A percentile compares a stretch with the other conserved stretches of the same genome.
Evolutionary conservation across 2,113 vertebrate species (phyloP).

Genomic region (Riparia riparia): DNA sequence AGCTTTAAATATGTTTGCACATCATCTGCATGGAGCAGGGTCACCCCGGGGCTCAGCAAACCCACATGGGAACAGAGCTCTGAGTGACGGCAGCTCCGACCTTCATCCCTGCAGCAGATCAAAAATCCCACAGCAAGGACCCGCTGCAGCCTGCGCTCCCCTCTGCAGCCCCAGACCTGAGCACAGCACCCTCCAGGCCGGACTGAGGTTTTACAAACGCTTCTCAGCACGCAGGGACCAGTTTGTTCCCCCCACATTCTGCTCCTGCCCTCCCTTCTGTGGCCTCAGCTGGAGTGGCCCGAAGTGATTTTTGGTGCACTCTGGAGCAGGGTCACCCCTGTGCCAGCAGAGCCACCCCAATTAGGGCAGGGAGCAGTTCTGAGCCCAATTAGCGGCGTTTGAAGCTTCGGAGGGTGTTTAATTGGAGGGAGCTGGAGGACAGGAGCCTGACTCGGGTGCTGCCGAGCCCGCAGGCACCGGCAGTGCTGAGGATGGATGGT

Average conservation of each 20-base stretch:
- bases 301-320: accelerated
- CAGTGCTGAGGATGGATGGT: background rate
- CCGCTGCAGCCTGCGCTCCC: background rate
- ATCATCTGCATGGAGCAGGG: background rate
- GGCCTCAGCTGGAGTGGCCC: accelerated
- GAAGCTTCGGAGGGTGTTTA: background rate
- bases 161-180: background rate
- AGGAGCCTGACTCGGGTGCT: accelerated
- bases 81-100: background rate
- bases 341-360: background rate
- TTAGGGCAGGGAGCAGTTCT: background rate
- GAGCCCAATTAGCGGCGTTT: background rate
- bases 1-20: background rate
- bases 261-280: background rate
- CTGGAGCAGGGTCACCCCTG: accelerated
- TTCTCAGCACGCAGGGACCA: accelerated
- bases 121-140: background rate
- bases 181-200: background rate
- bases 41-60: background rate
- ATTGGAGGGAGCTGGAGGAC: background rate
- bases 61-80: accelerated
- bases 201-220: accelerated
- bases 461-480: background rate
- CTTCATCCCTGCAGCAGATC: background rate
- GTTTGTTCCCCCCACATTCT: accelerated